Base-by-base conservation (phyloP, 2,888 invertebrate species). In the Listrodromus nycthemerus region DNA sequence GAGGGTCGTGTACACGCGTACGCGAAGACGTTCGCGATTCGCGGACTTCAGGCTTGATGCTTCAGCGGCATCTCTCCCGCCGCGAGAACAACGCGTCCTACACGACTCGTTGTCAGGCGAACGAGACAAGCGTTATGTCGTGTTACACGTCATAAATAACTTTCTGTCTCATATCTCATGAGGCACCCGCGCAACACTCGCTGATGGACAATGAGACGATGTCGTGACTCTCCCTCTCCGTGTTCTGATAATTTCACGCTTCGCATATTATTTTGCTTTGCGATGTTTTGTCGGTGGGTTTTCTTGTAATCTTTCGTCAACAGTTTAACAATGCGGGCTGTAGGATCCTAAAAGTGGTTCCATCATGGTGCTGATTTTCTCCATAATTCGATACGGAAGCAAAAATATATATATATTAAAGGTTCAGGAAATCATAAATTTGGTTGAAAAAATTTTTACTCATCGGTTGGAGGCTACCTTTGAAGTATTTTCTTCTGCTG, bases 131-230 rank as follows among this genome's bases (percentile, higher is more conserved):
- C 81, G 78, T 82, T 82, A 79, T 71, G 84, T 84, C 84, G 84
- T 82, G 84, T 84, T 82, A 71, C 78, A 65, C 75, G 84, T 84
- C 84, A 75, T 84, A 82, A 81, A 84, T 84, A 82, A 84, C 79
- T 79, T 79, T 75, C 65, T 71, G 81, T 66, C 79, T 79, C 82
- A 79, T 84, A 81, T 79, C 79, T 84, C 79, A 75, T 52, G 52
- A 75, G 75, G 66, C 81, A 84, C 84, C 81, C 84, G 81, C 84
- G 75, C 81, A 67, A 63, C 61, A 33, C 33, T 55, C 71, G 81
- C 66, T 82, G 84, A 84, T 76, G 81, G 79, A 82, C 81, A 82
- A 84, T 84, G 71, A 74, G 79, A 82, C 70, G 55, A 69, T 70
- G 61, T 81, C 58, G 70, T 41, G 30, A 61, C 65, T 27, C n/a